These are phyloP conservation scores for Xiphorhynchus elegans DNA, from an alignment of 2,113 vertebrate species.

Conservation along the genomic window DNA sequence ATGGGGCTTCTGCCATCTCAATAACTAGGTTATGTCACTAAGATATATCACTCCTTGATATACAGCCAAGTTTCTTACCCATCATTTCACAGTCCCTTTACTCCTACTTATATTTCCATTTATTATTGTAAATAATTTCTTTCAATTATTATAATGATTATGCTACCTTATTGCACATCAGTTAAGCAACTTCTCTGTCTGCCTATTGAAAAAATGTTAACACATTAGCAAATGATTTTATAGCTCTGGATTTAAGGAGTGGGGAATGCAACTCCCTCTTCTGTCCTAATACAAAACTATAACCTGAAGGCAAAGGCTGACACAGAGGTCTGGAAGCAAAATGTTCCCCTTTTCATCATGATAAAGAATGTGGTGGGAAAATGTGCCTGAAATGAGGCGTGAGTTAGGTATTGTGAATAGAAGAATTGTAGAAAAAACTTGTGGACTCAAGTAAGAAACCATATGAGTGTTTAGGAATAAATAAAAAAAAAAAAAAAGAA, in stretches of 20 bases:
- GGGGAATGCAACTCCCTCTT: neutral
- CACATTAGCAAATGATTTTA: neutral
- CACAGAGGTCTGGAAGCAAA: neutral
- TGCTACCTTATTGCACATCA: constrained; percentile 21
- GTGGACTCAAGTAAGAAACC: neutral
- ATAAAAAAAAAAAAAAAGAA: neutral
- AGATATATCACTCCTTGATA: constrained; percentile 37
- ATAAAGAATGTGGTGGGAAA: neutral
- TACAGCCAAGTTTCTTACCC: constrained; percentile 51
- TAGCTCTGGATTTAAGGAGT: neutral
- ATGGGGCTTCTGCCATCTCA: neutral
- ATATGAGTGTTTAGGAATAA: neutral
- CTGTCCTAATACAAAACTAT: neutral
- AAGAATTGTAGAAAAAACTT: neutral
- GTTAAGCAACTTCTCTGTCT: neutral
- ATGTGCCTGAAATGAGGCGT: neutral
- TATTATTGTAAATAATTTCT: constrained; percentile 69
- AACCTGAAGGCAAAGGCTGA: neutral
- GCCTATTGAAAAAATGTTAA: neutral
- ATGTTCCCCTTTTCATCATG: neutral
- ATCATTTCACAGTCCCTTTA: constrained; percentile 53
- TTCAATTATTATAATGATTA: constrained; percentile 57
- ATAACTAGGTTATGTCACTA: constrained; percentile 33
- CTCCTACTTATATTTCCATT: constrained; percentile 57
- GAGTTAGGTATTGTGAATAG: accelerated